A percentile compares a stretch with the other conserved stretches of the same genome.
These are phyloP conservation scores for Rhamphomyia laevipes DNA, from an alignment of 2,888 invertebrate genomes.

Conservation along the genomic window DNA sequence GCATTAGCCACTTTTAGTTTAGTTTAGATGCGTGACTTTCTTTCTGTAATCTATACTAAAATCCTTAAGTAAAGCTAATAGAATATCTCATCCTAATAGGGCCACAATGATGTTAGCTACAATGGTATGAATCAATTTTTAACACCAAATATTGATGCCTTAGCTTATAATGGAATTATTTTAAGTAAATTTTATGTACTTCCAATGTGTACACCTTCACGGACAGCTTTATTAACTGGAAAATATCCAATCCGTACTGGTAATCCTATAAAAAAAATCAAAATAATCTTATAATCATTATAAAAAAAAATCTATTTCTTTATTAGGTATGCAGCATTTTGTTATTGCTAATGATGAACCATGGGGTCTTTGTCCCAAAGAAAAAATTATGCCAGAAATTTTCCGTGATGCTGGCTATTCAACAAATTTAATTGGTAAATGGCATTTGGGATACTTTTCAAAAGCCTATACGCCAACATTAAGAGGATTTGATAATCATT, in stretches of 20 bases:
- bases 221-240: constrained; percentile 72
- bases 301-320: background rate
- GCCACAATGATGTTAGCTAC: constrained; percentile 85
- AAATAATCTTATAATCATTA: background rate
- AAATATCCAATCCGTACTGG: constrained; percentile 77
- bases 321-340: constrained; percentile 56
- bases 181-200: constrained; percentile 70
- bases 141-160: constrained; percentile 80
- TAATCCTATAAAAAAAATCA: constrained; percentile 10
- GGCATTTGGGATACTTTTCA: constrained; percentile 74
- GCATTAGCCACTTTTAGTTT: background rate
- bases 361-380: constrained; percentile 55
- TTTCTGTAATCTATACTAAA: constrained; percentile 43
- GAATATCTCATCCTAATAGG: constrained; percentile 43
- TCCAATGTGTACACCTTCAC: constrained; percentile 75
- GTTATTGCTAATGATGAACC: constrained; percentile 57
- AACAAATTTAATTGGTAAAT: constrained; percentile 80
- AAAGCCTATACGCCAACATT: constrained; percentile 47
- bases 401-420: constrained; percentile 60
- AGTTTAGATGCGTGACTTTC: background rate
- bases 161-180: constrained; percentile 75
- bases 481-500: constrained; percentile 70
- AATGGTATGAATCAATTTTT: constrained; percentile 79
- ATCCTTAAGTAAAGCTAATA: background rate
- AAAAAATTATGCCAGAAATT: constrained; percentile 57